Percentiles rank a stretch among this genome's conserved stretches.
Evolutionary conservation across 37 sponge, comb jelly and placozoan genomes (phyloP).

Genomic region (Chondrilla cf. caribensis): DNA sequence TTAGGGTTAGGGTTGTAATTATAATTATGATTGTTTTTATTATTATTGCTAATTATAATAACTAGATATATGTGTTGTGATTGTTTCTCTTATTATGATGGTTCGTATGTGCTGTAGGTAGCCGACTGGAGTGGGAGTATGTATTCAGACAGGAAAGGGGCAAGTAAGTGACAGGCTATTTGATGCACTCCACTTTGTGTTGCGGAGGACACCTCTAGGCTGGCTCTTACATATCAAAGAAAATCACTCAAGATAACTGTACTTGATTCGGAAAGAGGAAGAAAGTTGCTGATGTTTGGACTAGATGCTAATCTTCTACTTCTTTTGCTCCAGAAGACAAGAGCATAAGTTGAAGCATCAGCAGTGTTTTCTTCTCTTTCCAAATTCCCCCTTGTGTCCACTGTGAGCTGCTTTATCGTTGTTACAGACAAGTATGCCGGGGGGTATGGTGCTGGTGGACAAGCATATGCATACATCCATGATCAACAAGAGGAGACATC

Average conservation of each 20-base stretch:
- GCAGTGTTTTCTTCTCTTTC: no score
- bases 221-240: no score
- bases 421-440: conserved; percentile 65
- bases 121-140: conserved; percentile 90
- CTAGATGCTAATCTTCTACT: not conserved
- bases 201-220: no score
- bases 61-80: no score
- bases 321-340: not conserved
- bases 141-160: conserved; percentile 70
- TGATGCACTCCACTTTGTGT: not conserved
- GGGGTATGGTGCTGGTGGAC: conserved; percentile 77
- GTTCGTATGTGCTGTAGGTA: conserved; percentile 39
- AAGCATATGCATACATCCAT: conserved; percentile 49
- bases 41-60: no score
- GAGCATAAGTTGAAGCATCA: no score
- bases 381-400: not conserved
- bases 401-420: not conserved
- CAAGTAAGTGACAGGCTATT: conserved; percentile 46
- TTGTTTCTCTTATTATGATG: no score
- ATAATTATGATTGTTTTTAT: no score
- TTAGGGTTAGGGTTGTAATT: no score
- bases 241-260: no score
- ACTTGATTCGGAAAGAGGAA: no score
- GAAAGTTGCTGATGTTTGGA: no score
- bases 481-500: conserved; percentile 85